Conservation (phyloP, 2,113 vertebrate species). For the Scalopus aquaticus region DNA sequence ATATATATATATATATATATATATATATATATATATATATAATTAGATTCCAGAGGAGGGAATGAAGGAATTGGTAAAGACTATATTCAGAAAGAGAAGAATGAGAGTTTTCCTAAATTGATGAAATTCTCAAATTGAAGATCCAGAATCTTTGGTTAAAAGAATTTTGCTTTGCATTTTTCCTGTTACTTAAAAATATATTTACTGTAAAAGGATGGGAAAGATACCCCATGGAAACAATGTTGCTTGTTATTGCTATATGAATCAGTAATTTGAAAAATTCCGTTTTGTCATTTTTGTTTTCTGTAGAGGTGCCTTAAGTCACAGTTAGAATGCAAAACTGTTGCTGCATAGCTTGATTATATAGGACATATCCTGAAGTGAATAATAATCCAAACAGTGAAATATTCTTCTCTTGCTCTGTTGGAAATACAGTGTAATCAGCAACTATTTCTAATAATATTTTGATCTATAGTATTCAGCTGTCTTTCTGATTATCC, state of each 20-base stretch:
- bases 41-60: not conserved
- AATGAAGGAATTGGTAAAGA: not conserved
- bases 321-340: not conserved
- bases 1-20: not conserved
- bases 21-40: not conserved
- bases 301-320: not conserved
- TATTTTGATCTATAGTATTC: not conserved
- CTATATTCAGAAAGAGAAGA: not conserved
- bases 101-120: not conserved
- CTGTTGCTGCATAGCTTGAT: fast-evolving
- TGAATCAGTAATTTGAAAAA: fast-evolving
- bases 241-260: not conserved
- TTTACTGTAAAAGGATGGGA: not conserved
- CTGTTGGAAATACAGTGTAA: not conserved
- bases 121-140: not conserved
- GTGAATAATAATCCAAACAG: not conserved
- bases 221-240: fast-evolving
- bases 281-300: not conserved
- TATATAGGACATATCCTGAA: not conserved
- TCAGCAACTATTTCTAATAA: not conserved
- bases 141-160: not conserved
- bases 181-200: not conserved
- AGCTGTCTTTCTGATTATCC: not conserved
- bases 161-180: not conserved
- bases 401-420: not conserved